phyloP scores from a whole-genome alignment of 2,888 invertebrate species.

The Meiosimyza platycephala region DNA sequence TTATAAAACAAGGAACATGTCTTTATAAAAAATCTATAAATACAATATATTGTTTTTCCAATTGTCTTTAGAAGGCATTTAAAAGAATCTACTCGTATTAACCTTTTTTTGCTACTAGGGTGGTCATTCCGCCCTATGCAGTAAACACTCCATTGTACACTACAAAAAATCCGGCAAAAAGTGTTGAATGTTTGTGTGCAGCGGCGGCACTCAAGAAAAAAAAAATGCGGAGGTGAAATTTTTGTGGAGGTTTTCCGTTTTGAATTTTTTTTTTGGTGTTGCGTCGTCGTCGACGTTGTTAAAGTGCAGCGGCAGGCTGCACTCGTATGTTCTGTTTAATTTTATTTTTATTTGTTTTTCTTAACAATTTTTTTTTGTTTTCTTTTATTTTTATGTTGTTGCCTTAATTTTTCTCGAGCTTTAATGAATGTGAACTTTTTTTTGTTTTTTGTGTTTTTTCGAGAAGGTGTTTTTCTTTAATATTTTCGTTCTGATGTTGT shows the following conservation, averaged over 20 bases:
- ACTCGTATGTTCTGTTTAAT: slow-evolving; percentile 2
- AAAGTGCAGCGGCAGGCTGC: too few relatives aligned
- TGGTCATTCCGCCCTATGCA: too few relatives aligned
- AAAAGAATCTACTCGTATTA: too few relatives aligned
- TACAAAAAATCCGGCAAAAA: not conserved
- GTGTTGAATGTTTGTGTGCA: not conserved
- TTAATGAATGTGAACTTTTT: slow-evolving; percentile 2
- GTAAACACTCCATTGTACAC: not conserved
- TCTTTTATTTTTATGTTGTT: not conserved
- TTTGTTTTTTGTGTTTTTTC: too few relatives aligned
- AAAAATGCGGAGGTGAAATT: slow-evolving; percentile 31
- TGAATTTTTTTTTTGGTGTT: not conserved
- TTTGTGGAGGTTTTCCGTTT: slow-evolving; percentile 19
- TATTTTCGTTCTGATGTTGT: slow-evolving; percentile 25
- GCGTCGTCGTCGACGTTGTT: too few relatives aligned
- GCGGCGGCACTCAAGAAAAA: slow-evolving; percentile 8
- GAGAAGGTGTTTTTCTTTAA: too few relatives aligned
- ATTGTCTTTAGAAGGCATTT: too few relatives aligned
- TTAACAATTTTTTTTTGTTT: too few relatives aligned
- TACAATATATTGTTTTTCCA: too few relatives aligned
- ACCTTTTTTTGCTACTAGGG: too few relatives aligned
- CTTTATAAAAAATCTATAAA: too few relatives aligned
- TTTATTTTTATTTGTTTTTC: not conserved
- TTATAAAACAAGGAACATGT: too few relatives aligned
- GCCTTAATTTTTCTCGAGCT: not conserved